phyloP scores from a whole-genome alignment of 2,797 vertebrate species.

The Distichodus sexfasciatus region DNA sequence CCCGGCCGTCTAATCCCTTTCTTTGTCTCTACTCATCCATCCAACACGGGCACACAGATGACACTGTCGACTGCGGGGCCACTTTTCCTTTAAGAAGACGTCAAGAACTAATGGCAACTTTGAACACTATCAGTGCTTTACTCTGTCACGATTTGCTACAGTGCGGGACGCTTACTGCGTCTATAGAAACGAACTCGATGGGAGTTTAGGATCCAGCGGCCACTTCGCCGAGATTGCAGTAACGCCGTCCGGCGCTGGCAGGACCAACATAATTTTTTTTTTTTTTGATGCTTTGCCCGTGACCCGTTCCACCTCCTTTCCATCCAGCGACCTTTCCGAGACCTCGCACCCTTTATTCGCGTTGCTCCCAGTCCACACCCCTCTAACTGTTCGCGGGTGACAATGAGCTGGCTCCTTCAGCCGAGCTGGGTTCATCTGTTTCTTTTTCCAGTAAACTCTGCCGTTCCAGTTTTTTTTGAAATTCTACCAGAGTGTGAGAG shows the following conservation, averaged over 20 bases:
- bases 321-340: constrained; percentile 15
- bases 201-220: constrained; percentile 21
- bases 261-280: background rate
- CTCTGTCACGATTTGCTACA: background rate
- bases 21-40: constrained; percentile 46
- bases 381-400: constrained; percentile 38
- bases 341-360: background rate
- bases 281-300: constrained; percentile 1
- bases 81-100: too few relatives aligned
- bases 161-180: constrained; percentile 25
- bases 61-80: background rate
- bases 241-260: constrained; percentile 15
- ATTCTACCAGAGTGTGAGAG: constrained; percentile 20
- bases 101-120: too few relatives aligned
- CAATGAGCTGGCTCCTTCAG: constrained; percentile 17
- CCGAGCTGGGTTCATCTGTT: constrained; percentile 21
- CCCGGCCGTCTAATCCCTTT: constrained; percentile 62
- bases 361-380: constrained; percentile 43
- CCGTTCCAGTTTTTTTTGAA: constrained; percentile 32
- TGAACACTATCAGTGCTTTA: too few relatives aligned
- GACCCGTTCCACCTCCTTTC: background rate
- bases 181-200: constrained; percentile 19
- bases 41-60: constrained; percentile 31
- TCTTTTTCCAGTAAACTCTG: constrained; percentile 35
- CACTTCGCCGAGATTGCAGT: constrained; percentile 3